phyloP scores from a whole-genome alignment of 1,140 invertebrate species.

The Lithobius niger region DNA sequence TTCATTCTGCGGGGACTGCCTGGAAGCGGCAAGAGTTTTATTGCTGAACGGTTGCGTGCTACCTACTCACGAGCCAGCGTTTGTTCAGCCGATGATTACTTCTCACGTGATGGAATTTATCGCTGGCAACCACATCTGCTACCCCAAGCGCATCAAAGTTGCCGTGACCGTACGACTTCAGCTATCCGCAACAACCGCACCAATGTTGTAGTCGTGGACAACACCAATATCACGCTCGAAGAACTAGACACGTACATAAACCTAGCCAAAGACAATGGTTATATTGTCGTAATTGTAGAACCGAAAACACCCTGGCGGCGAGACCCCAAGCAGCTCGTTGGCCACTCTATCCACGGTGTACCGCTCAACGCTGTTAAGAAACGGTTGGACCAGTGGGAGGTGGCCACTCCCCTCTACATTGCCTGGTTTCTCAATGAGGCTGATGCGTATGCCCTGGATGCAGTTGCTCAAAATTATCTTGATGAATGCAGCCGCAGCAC shows the following conservation, averaged over 20 bases:
- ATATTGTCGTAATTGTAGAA: constrained; percentile 26
- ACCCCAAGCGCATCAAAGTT: constrained; percentile 23
- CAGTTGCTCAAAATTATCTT: not conserved
- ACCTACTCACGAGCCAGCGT: constrained; percentile 20
- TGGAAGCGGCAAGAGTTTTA: constrained; percentile 32
- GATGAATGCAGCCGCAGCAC: not conserved
- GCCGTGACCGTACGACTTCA: constrained; percentile 21
- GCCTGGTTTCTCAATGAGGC: constrained; percentile 30
- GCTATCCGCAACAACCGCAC: constrained; percentile 16
- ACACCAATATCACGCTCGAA: constrained; percentile 29
- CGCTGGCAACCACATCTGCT: constrained; percentile 23
- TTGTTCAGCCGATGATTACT: constrained; percentile 32
- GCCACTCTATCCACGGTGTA: constrained; percentile 26
- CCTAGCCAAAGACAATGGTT: constrained; percentile 23
- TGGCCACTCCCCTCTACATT: constrained; percentile 27
- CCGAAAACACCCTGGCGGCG: constrained; percentile 30
- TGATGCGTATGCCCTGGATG: constrained; percentile 10
- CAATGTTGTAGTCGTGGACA: constrained; percentile 30
- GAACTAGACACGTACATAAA: constrained; percentile 28
- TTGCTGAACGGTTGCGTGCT: constrained; percentile 23
- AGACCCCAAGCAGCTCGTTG: constrained; percentile 22
- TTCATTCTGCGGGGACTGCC: constrained; percentile 33
- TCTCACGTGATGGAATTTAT: constrained; percentile 27
- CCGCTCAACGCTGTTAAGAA: constrained; percentile 19
- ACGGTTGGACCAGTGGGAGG: constrained; percentile 23